Evolutionary conservation across 2,113 vertebrate species (phyloP).

Genomic region (Clupea harengus): DNA sequence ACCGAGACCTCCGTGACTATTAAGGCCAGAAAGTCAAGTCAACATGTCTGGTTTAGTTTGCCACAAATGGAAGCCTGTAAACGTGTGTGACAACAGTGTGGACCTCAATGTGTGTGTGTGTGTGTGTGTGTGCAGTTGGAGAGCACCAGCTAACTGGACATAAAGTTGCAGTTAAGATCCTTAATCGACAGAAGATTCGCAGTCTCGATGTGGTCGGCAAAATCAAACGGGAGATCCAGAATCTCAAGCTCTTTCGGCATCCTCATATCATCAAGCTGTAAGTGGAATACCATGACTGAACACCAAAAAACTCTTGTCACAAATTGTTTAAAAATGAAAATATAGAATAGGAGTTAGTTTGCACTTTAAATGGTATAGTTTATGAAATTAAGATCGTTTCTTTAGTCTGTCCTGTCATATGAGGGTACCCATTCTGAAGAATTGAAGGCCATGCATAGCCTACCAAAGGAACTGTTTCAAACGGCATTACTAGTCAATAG

Average conservation of each 20-base stretch:
- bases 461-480: too few relatives aligned
- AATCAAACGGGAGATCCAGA: conserved; percentile 98
- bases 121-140: conserved; percentile 78
- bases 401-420: too few relatives aligned
- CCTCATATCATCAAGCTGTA: conserved; percentile 99
- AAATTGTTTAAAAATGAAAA: too few relatives aligned
- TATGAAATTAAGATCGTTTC: too few relatives aligned
- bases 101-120: conserved; percentile 25
- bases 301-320: conserved; percentile 23
- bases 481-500: too few relatives aligned
- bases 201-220: conserved; percentile 98
- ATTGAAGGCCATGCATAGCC: too few relatives aligned
- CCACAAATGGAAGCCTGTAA: not conserved
- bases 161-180: conserved; percentile 98
- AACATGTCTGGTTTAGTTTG: not conserved
- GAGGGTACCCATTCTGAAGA: too few relatives aligned
- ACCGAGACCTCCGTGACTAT: not conserved
- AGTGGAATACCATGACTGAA: conserved; percentile 63
- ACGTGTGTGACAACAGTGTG: not conserved
- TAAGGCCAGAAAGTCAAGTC: not conserved
- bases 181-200: conserved; percentile 97
- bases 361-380: too few relatives aligned
- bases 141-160: conserved; percentile 96
- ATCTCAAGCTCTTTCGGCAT: conserved; percentile 96
- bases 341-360: too few relatives aligned